Evolutionary conservation across 2,113 vertebrate species (phyloP), one percentile per base, ranked within the genome.

Genomic region (Phrynosoma platyrhinos): DNA sequence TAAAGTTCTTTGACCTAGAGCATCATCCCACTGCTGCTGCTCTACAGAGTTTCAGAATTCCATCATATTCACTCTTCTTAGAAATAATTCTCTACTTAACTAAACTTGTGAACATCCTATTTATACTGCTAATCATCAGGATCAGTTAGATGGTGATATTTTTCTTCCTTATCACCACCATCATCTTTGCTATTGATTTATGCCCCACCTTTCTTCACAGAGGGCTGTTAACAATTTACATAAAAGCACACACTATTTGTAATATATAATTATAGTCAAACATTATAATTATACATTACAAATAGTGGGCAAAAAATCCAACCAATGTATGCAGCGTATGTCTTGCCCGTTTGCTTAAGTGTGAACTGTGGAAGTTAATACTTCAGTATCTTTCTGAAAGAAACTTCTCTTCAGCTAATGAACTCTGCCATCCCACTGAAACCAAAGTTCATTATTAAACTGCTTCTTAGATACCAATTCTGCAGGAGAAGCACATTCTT

Each of bases 401-500:
- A 40, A 64, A 75, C 74, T 86, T 71, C 52, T 79, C 55, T 71
- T 74, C 62, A 36, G 14, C 64, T 83, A 55, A 64, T 86, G 74
- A 82, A 72, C 76, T 74, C 85, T 52, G 88, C 74, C 85, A 62
- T 68, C 9, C 89, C 36, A 75, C 66, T 69, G 87, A 86, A 87
- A 64, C 42, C 82, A 80, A 76, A 82, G 89, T 69, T 82, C 87
- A 52, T 42, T 25, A 81, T 89, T 36, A 81, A 89, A 81, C 25
- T 71, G 40, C 82, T 81, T 23, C 23, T 21, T 36, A 77, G 86
- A 79, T 53, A 90, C 75, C 21, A 87, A 89, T 93, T 87, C 90
- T 89, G 94, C 91, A 68, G 42, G 55, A 64, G 82, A 89, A 91
- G 93, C 89, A 86, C 23, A 89, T 90, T 85, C 85, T 85, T 90